Conservation (phyloP, 2,888 invertebrate genomes). For the Mactromeris polynyma region DNA sequence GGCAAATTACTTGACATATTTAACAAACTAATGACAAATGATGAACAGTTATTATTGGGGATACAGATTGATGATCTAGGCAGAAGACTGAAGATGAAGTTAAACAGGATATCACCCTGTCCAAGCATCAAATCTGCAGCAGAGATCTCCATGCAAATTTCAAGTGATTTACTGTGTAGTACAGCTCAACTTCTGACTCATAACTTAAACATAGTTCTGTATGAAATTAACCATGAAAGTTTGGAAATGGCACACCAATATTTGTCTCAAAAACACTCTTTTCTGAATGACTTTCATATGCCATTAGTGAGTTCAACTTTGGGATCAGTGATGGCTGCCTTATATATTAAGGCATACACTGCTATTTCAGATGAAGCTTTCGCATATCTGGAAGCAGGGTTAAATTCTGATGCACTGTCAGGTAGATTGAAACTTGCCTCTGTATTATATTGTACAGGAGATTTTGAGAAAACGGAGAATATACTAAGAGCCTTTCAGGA, state of each 20-base stretch:
- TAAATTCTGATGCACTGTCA: neutral
- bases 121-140: no score
- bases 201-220: neutral
- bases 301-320: neutral
- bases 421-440: slow-evolving; percentile 13
- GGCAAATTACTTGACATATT: neutral
- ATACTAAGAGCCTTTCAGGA: neutral
- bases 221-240: neutral
- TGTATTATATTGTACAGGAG: neutral
- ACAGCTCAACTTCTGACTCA: neutral
- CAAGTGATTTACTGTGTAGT: neutral
- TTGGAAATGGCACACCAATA: neutral
- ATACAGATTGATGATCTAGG: slow-evolving; percentile 17
- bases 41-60: neutral
- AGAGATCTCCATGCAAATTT: neutral
- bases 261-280: neutral
- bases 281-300: neutral
- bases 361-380: neutral
- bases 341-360: neutral
- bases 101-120: neutral
- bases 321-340: neutral
- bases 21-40: neutral
- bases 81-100: neutral
- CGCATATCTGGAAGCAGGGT: neutral
- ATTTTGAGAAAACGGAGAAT: neutral